These are phyloP conservation scores for Temnopleurus reevesii DNA, from an alignment of 53 echinoderm and acorn worm species.

Conservation along the genomic window DNA sequence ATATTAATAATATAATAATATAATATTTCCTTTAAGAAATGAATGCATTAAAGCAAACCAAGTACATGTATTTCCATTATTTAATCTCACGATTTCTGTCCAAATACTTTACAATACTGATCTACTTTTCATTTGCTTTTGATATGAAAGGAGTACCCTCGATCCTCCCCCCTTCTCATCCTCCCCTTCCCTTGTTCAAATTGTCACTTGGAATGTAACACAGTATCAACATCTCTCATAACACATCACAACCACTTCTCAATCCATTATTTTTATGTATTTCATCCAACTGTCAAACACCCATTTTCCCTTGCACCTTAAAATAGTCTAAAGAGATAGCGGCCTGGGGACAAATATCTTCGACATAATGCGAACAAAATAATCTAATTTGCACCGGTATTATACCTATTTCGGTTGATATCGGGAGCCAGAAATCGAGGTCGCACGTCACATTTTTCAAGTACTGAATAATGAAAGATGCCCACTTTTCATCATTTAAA, in stretches of 20 bases:
- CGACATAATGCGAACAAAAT: constrained; percentile 34
- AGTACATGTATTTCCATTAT: no score
- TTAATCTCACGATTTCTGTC: no score
- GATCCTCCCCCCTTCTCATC: background rate
- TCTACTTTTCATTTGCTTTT: no score
- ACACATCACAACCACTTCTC: no score
- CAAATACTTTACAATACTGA: no score
- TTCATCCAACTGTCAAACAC: background rate
- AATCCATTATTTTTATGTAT: no score
- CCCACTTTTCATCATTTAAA: background rate
- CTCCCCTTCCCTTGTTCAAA: background rate
- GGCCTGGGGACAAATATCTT: constrained; percentile 25
- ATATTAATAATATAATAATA: no score
- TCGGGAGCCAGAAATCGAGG: background rate
- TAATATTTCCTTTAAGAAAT: no score
- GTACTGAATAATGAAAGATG: background rate
- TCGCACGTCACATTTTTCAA: background rate
- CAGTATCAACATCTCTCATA: no score
- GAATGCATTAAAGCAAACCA: no score
- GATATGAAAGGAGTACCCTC: no score
- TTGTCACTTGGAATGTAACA: no score
- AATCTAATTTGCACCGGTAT: constrained; percentile 32
- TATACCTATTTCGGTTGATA: background rate
- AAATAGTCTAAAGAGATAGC: background rate
- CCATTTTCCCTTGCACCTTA: background rate